phyloP scores from a whole-genome alignment of 1,140 invertebrate species.

The Lutraria rhynchaena region DNA sequence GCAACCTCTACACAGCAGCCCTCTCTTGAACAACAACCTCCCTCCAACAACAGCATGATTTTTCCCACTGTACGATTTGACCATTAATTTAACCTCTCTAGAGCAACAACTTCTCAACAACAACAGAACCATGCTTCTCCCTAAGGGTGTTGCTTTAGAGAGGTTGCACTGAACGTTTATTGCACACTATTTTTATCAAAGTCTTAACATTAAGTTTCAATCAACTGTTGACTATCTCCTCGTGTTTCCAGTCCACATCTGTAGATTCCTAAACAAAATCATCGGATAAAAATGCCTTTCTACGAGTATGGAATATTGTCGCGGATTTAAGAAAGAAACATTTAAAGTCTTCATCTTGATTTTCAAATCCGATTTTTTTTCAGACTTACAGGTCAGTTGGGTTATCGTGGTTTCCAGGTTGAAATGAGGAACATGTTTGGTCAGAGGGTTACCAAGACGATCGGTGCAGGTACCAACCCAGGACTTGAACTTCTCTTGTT shows the following conservation, averaged over 20 bases:
- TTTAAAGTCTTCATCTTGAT: background rate
- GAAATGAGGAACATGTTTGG: conserved; percentile 32
- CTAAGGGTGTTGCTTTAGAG: too few species aligned
- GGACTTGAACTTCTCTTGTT: conserved; percentile 34
- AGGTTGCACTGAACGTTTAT: too few species aligned
- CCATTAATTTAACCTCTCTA: too few species aligned
- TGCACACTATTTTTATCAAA: background rate
- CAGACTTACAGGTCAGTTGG: conserved; percentile 24
- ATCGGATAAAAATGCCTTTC: background rate
- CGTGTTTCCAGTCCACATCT: background rate
- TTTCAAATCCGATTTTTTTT: background rate
- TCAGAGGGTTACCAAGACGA: conserved; percentile 16
- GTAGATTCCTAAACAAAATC: background rate
- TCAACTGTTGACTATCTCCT: background rate
- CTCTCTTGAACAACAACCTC: too few species aligned
- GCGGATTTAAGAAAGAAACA: background rate
- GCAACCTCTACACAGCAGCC: too few species aligned
- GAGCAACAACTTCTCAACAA: too few species aligned
- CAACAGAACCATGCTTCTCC: too few species aligned
- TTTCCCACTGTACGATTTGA: too few species aligned
- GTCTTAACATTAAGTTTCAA: background rate
- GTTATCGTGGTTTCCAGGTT: conserved; percentile 36
- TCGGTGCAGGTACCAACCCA: conserved; percentile 39
- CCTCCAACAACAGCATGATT: too few species aligned
- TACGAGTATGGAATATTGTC: background rate